Base-by-base conservation (phyloP, 2,113 vertebrate species). In the Notiomystis cincta region DNA sequence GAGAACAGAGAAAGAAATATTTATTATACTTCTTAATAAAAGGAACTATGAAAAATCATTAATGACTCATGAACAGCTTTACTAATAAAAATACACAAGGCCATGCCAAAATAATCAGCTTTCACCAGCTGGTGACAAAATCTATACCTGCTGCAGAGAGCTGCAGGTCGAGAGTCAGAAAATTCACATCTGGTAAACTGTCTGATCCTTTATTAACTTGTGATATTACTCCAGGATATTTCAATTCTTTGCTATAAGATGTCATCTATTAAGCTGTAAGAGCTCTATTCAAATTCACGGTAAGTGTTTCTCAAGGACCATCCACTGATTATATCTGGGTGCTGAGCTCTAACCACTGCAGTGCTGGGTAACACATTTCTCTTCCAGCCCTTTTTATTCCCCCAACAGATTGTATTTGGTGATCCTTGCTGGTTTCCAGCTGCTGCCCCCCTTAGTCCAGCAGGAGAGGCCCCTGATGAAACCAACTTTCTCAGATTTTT, bases 391-490 rank as follows among this genome's bases (percentile, higher is more conserved):
- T 31, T 61, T 64, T 20, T 54, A 27, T 33, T 40, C 12, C 37
- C 35, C 14, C 50, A 56, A 10, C 1, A 53, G 56, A 50, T 6
- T 21, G 4, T 6, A 24, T 47, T 61, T 64, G 51, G 47, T 69
- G 25, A 78, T 48, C 23, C n/a, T 57, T 69, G 37, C 40, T 65
- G 38, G 40, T 58, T 69, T 65, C 44, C 69, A 60, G 37, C 13
- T 37, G 60, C 61, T 60, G 53, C 44, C 2, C 22, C 2, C 0
- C 0, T 23, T 1, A 48, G 51, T 27, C 30, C 42, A 51, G 27
- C 24, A 27, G 31, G 54, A 72, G 6, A 4, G 20, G 33, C 13
- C 21, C 50, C 24, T 47, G 66, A 72, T 9, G 24, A 77, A 90
- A 61, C 12, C 48, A 86, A 4, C 28, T 40, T 62, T 19, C 67